Conservation (phyloP, 37 sponge, comb jelly and placozoan genomes). For the Spongilla lacustris region DNA sequence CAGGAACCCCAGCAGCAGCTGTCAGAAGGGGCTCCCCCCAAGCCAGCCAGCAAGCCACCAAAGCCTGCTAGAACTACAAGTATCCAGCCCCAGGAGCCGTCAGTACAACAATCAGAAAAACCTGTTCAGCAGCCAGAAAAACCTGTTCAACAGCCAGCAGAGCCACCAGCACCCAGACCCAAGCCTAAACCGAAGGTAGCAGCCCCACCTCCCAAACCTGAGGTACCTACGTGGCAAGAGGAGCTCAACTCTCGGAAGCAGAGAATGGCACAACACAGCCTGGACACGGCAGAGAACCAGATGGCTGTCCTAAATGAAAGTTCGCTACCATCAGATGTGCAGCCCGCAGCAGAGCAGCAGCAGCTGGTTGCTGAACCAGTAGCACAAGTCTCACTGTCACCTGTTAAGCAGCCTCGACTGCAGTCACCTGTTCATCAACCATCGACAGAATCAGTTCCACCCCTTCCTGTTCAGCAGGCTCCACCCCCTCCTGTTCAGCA, state of each 20-base stretch:
- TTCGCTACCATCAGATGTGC: not conserved
- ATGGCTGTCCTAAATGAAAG: not conserved
- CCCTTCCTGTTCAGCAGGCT: not conserved
- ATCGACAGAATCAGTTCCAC: not conserved
- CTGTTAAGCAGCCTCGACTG: not conserved
- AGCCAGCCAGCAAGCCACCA: slow-evolving; percentile 14
- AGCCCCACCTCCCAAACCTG: slow-evolving; percentile 44
- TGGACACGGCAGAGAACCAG: not conserved
- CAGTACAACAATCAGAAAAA: slow-evolving; percentile 9
- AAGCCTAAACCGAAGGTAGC: slow-evolving; percentile 43
- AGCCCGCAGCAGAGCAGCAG: not conserved
- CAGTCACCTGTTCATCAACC: not conserved
- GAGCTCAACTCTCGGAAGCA: slow-evolving; percentile 32
- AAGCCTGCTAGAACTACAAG: slow-evolving; percentile 29
- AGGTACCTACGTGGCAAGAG: slow-evolving; percentile 45
- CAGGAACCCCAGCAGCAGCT: slow-evolving; percentile 4
- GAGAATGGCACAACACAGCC: not conserved
- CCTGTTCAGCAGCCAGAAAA: not conserved
- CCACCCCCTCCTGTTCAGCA: not conserved
- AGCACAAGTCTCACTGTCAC: not conserved
- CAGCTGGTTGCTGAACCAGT: not conserved
- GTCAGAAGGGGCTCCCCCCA: slow-evolving; percentile 2
- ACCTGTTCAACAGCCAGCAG: not conserved
- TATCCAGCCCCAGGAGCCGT: not conserved
- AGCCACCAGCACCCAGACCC: slow-evolving; percentile 40